Evolutionary conservation across 2,797 vertebrate species (phyloP).

Genomic region (Cetoscarus ocellatus): DNA sequence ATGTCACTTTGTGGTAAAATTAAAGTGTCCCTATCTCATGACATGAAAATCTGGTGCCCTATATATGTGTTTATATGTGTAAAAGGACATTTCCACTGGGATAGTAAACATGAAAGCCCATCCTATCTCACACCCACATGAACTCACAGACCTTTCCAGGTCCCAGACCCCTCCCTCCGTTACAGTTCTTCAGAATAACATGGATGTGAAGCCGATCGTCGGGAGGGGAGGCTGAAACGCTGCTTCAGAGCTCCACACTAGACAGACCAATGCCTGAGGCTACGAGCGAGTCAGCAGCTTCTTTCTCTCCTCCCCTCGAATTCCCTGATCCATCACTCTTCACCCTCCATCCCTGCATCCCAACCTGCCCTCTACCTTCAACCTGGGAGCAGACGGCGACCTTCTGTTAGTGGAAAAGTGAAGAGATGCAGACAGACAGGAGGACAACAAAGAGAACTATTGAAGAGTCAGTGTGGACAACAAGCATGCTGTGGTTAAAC

Average conservation of each 20-base stretch:
- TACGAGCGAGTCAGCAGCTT: slow-evolving; percentile 27
- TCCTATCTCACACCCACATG: background rate
- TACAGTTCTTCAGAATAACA: slow-evolving; percentile 21
- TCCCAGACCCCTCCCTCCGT: slow-evolving; percentile 26
- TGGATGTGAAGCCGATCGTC: slow-evolving; percentile 44
- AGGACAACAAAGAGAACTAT: background rate
- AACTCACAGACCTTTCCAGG: slow-evolving; percentile 14
- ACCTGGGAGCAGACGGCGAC: slow-evolving; percentile 7
- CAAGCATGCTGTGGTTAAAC: background rate
- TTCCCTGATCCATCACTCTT: slow-evolving; percentile 29
- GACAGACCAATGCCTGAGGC: slow-evolving; percentile 52
- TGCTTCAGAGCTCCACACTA: slow-evolving; percentile 34
- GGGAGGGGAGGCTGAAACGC: slow-evolving; percentile 31
- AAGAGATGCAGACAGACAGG: background rate
- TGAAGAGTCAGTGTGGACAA: background rate
- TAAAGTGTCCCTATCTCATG: no score
- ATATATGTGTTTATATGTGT: no score
- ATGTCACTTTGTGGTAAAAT: no score
- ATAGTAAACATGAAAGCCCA: no score
- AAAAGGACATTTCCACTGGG: no score
- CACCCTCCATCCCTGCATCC: slow-evolving; percentile 34
- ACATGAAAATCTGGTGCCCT: no score
- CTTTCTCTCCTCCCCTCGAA: background rate
- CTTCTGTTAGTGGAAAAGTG: background rate
- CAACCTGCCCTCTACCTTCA: slow-evolving; percentile 24